Conservation (phyloP, 2,888 invertebrate species). For the Theretra japonica region DNA sequence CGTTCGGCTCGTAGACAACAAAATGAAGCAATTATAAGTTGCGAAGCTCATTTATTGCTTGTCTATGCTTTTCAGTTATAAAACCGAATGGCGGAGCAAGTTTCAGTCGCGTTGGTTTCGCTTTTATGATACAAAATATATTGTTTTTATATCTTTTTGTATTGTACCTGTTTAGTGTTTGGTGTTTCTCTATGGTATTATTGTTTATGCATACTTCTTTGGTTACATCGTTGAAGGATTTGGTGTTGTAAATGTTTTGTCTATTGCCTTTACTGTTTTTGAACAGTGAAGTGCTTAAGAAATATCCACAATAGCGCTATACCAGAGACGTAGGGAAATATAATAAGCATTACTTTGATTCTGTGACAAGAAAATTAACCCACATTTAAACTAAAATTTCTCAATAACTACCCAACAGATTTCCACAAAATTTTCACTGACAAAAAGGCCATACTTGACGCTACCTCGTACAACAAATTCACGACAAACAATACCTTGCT, state of each 20-base stretch:
- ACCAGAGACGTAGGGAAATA: no score
- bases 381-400: background rate
- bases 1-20: constrained; percentile 55
- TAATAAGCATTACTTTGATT: no score
- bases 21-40: constrained; percentile 84
- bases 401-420: background rate
- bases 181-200: background rate
- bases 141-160: constrained; percentile 25
- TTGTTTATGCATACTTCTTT: background rate
- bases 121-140: constrained; percentile 25
- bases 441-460: background rate
- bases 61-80: constrained; percentile 66
- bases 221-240: background rate
- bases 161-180: constrained; percentile 14
- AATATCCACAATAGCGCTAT: no score
- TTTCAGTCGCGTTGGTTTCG: constrained; percentile 18
- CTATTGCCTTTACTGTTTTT: no score
- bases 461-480: background rate
- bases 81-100: constrained; percentile 28
- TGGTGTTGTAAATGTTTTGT: background rate
- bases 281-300: no score
- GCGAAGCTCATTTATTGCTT: constrained; percentile 80
- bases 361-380: background rate
- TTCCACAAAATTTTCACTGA: background rate
- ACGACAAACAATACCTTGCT: background rate